Evolutionary conservation across 2,797 vertebrate species (phyloP).

Genomic region (Takifugu ocellatus): DNA sequence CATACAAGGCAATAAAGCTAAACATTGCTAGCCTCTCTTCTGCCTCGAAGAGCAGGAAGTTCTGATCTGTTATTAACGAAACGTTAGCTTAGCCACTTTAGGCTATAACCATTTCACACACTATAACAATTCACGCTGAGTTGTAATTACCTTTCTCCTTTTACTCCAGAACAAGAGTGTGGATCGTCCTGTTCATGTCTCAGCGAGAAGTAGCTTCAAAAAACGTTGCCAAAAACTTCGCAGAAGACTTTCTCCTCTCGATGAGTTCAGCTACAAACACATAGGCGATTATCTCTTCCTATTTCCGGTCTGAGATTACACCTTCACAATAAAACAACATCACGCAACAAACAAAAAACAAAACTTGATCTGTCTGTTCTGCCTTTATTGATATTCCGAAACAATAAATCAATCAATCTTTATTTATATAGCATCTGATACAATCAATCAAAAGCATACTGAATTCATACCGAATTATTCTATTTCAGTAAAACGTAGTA

Average conservation of each 20-base stretch:
- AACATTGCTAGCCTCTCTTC: conserved; percentile 44
- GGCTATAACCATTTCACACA: not conserved
- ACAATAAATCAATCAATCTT: no score
- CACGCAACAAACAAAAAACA: no score
- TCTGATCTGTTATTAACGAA: conserved; percentile 22
- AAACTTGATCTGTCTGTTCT: no score
- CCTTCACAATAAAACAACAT: conserved; percentile 40
- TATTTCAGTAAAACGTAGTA: no score
- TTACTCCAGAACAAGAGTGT: conserved; percentile 16
- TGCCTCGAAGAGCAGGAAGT: conserved; percentile 55
- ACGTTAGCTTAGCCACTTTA: not conserved
- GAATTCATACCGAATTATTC: no score
- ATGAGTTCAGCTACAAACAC: conserved; percentile 20
- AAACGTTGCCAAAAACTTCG: conserved; percentile 54
- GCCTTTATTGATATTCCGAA: no score
- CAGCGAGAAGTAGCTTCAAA: not conserved
- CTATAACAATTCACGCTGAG: not conserved
- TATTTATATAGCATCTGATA: no score
- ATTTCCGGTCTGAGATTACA: conserved; percentile 13
- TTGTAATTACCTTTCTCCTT: not conserved
- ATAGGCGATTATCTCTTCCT: not conserved
- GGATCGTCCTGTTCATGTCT: conserved; percentile 8
- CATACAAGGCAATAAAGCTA: conserved; percentile 41
- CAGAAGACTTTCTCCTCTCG: conserved; percentile 36
- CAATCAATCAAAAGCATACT: no score